phyloP scores from a whole-genome alignment of 2,888 invertebrate genomes.

The Tetheella fluctuosa region DNA sequence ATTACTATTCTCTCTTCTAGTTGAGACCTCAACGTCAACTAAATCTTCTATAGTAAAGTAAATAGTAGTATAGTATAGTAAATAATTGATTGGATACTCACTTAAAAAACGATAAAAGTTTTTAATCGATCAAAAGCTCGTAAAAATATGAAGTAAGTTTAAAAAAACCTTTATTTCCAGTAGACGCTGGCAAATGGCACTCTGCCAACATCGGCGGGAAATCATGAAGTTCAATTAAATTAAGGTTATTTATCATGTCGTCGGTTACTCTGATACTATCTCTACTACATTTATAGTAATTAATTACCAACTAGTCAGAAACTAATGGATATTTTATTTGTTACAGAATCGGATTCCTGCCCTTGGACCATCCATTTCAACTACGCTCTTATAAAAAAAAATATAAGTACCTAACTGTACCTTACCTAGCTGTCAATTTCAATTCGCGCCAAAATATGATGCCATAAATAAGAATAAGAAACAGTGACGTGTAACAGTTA shows the following conservation, averaged over 20 bases:
- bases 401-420: slow-evolving; percentile 8
- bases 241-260: slow-evolving; percentile 25
- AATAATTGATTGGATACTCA: not conserved
- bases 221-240: slow-evolving; percentile 29
- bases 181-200: slow-evolving; percentile 23
- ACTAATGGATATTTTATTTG: slow-evolving; percentile 33
- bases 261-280: slow-evolving; percentile 16
- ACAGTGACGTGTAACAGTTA: slow-evolving; percentile 7
- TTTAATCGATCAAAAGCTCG: slow-evolving; percentile 1
- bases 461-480: slow-evolving; percentile 19
- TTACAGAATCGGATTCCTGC: slow-evolving; percentile 58
- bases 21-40: no score
- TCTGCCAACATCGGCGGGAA: slow-evolving; percentile 25
- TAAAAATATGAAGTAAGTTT: not conserved
- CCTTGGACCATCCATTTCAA: slow-evolving; percentile 47
- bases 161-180: not conserved
- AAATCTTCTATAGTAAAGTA: no score
- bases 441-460: slow-evolving; percentile 28
- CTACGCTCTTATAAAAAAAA: slow-evolving; percentile 17
- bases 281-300: slow-evolving; percentile 8
- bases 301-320: slow-evolving; percentile 12
- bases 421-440: slow-evolving; percentile 25
- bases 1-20: no score
- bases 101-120: not conserved
- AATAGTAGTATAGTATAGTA: no score